Evolutionary conservation across 2,888 invertebrate species (phyloP).

Genomic region (Rhyacophila evoluta): DNA sequence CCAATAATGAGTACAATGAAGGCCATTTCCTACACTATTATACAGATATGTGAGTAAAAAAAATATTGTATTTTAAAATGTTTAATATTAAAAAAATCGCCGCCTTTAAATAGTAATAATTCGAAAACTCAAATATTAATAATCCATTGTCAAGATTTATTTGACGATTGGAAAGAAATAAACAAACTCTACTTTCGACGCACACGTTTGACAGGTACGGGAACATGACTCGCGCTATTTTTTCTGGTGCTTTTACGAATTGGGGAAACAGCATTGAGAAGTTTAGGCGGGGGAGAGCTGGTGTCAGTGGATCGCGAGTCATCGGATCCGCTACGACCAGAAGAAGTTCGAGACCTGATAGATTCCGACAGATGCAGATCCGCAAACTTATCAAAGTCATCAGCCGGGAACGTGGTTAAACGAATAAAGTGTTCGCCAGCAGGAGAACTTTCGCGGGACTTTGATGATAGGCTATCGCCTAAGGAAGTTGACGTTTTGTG

Average conservation of each 20-base stretch:
- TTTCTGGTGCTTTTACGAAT: background rate
- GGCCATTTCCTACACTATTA: too few species aligned
- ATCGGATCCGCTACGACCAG: background rate
- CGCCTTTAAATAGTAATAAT: background rate
- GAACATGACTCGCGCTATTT: background rate
- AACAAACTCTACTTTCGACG: background rate
- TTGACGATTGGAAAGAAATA: background rate
- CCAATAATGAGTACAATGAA: too few species aligned
- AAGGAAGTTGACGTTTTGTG: background rate
- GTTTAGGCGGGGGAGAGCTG: constrained; percentile 56
- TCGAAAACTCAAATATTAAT: background rate
- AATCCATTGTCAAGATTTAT: background rate
- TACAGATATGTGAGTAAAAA: too few species aligned
- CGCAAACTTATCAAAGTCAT: constrained; percentile 66
- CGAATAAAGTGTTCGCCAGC: constrained; percentile 57
- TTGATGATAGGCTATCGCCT: background rate
- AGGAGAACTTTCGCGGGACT: background rate
- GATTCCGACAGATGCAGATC: background rate
- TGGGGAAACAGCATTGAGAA: constrained; percentile 47
- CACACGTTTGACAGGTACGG: background rate
- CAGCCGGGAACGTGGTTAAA: constrained; percentile 65
- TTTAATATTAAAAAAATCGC: background rate
- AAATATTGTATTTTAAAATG: too few species aligned
- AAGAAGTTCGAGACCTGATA: constrained; percentile 53
- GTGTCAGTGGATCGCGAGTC: background rate